These are phyloP conservation scores for Heterochromis multidens DNA, from an alignment of 2,113 vertebrate species.

Conservation along the genomic window DNA sequence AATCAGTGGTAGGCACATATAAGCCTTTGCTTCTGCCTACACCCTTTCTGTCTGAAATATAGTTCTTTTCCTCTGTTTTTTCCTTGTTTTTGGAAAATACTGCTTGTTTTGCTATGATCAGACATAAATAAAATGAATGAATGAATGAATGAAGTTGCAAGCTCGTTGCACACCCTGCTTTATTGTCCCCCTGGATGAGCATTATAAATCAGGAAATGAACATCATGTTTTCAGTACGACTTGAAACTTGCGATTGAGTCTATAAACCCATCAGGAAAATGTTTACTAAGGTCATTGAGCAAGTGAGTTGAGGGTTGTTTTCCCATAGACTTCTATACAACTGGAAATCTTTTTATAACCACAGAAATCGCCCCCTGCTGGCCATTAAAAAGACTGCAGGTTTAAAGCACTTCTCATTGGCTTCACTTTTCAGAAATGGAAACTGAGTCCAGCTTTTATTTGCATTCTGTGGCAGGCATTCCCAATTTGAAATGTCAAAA, in stretches of 20 bases:
- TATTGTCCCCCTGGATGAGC: not conserved
- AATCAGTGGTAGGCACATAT: no score
- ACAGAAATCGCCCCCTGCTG: not conserved
- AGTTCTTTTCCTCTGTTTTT: no score
- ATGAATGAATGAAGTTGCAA: no score
- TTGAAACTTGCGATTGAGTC: not conserved
- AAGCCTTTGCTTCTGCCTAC: no score
- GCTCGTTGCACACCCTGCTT: no score
- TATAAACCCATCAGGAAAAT: not conserved
- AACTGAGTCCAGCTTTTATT: not conserved
- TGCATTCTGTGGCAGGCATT: not conserved
- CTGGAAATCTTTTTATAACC: no score
- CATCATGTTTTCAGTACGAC: not conserved
- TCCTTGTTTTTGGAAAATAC: no score
- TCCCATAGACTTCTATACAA: accelerated
- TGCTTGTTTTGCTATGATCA: no score
- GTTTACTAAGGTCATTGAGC: not conserved
- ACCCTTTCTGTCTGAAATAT: no score
- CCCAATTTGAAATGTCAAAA: not conserved
- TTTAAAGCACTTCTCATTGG: not conserved
- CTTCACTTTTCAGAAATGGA: not conserved
- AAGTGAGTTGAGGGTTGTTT: not conserved
- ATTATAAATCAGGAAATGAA: not conserved
- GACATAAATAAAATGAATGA: no score
- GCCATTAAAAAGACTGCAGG: not conserved